Base-by-base conservation (phyloP, 2,113 vertebrate genomes). In the Pipa parva region DNA sequence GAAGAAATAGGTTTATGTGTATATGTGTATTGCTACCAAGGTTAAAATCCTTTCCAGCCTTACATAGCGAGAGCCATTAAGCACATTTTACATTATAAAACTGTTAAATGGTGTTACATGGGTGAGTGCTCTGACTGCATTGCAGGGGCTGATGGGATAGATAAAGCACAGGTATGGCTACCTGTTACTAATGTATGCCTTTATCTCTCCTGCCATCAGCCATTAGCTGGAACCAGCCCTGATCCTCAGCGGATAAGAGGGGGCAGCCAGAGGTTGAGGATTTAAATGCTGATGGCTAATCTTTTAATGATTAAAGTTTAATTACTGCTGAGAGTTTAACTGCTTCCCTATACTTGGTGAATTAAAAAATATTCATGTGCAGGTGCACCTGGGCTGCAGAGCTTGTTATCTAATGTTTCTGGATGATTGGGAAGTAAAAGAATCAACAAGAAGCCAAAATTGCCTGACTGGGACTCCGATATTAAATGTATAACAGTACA, bases 271-370 rank as follows among this genome's bases (percentile, higher is more conserved):
- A 22, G 52, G 22, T 25, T 28, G 63, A 20, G 36, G 25, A 15
- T 36, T 55, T 39, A 55, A 37, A 46, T 13, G 51, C 31, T 48
- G 46, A 49, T 27, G 46, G 28, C 7, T 20, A 17, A 12, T 31
- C 20, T n/a, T 31, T 63, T 57, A 65, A 59, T 59, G 36, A 65
- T 15, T 27, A 24, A 28, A 29, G 59, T 62, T 62, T 62, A 57
- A 26, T 10, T 10, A 58, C 24, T 58, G 28, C 63, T 29, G n/a
- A 58, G 24, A 7, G 24, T n/a, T 57, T 66, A 66, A 64, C 63
- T 39, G 25, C 52, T 36, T 36, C n/a, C n/a, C n/a, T n/a, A n/a
- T n/a, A n/a, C n/a, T n/a, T n/a, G n/a, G n/a, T n/a, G n/a, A n/a
- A n/a, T n/a, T n/a, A n/a, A n/a, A n/a, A n/a, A n/a, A n/a, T n/a